A percentile compares a stretch with the other conserved stretches of the same genome.
Conservation (phyloP, 2,113 vertebrate species). For the Xenopus laevis region DNA sequence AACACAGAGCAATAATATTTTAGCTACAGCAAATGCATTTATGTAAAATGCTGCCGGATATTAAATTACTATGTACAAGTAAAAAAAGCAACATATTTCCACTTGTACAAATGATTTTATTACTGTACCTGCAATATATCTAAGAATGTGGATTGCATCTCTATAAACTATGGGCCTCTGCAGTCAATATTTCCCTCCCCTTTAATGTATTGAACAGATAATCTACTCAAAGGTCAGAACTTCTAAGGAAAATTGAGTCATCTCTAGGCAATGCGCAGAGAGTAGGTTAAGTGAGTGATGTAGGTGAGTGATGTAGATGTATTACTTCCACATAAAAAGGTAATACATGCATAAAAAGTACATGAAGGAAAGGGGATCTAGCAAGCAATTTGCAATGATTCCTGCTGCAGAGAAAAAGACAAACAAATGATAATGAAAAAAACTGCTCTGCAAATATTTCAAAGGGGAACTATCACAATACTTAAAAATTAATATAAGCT, state of each 20-base stretch:
- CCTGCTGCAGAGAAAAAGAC: no score
- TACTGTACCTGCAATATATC: conserved; percentile 17
- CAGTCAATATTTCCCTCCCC: conserved; percentile 37
- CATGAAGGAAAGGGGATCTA: no score
- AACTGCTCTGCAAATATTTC: no score
- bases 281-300: conserved; percentile 36
- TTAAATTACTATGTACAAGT: not conserved
- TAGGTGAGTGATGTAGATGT: not conserved
- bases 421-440: no score
- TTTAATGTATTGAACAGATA: conserved; percentile 37
- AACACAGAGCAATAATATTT: no score
- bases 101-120: conserved; percentile 12
- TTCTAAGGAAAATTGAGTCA: conserved; percentile 26
- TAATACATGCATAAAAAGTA: no score
- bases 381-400: no score
- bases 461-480: no score
- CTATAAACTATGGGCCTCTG: conserved; percentile 29
- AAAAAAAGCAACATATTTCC: not conserved
- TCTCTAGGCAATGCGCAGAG: conserved; percentile 26
- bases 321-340: conserved; percentile 15
- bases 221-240: conserved; percentile 42
- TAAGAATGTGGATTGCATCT: conserved; percentile 18
- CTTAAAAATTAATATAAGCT: no score
- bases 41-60: not conserved
- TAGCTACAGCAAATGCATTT: no score